phyloP scores from a whole-genome alignment of 1,140 invertebrate species.

The Eurosta solidaginis region DNA sequence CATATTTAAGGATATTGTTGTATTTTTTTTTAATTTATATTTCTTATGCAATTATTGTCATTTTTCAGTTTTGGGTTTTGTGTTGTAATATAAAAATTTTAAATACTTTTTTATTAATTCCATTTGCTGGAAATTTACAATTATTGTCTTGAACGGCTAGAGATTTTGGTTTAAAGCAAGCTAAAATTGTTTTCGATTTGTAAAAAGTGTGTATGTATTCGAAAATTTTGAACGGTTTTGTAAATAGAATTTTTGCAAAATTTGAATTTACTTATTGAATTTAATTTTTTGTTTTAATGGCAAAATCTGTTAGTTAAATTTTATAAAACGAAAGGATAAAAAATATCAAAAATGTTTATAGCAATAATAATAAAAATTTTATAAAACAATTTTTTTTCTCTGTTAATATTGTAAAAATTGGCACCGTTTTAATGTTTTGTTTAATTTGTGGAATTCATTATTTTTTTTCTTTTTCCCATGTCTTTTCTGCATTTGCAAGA shows the following conservation, averaged over 20 bases:
- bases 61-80: background rate
- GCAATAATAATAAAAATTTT: too few species aligned
- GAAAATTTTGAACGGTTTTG: background rate
- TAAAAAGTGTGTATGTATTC: background rate
- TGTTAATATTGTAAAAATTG: background rate
- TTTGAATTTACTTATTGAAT: too few species aligned
- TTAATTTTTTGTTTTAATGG: too few species aligned
- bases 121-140: background rate
- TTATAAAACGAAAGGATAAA: too few species aligned
- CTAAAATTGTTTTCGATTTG: background rate
- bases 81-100: background rate
- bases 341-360: too few species aligned
- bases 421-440: background rate
- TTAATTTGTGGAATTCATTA: background rate
- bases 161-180: background rate
- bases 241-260: too few species aligned
- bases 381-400: too few species aligned
- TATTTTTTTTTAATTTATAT: background rate
- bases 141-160: background rate
- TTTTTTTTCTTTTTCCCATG: background rate
- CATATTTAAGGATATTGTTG: background rate
- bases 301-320: too few species aligned
- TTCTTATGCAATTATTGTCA: constrained; percentile 15
- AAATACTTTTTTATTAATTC: background rate
- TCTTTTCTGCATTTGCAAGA: background rate